Percentiles rank a stretch among this genome's conserved stretches.
Conservation (phyloP, 2,888 invertebrate species). For the Syrphus vitripennis region DNA sequence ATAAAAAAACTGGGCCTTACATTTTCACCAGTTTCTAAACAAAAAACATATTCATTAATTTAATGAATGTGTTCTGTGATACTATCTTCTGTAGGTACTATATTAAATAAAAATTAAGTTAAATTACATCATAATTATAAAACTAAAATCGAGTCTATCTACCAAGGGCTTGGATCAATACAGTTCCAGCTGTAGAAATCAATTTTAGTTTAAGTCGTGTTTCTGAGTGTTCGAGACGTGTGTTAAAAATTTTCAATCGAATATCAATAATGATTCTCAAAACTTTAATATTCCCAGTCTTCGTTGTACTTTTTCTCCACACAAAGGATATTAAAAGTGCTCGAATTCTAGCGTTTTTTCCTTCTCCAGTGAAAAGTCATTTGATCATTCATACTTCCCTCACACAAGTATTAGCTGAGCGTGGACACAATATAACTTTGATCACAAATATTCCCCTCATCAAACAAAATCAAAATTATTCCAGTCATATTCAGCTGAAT, state of each 20-base stretch:
- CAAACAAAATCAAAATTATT: constrained; percentile 22
- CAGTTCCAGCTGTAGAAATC: too few species aligned
- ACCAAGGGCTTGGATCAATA: too few species aligned
- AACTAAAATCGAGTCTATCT: too few species aligned
- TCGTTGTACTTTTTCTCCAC: background rate
- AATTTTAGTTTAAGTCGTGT: background rate
- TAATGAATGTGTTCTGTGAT: too few species aligned
- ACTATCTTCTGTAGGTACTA: too few species aligned
- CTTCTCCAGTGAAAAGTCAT: constrained; percentile 72
- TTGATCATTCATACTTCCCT: constrained; percentile 70
- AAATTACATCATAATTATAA: too few species aligned
- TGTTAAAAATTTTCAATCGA: background rate
- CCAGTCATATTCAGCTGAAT: constrained; percentile 25
- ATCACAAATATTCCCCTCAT: constrained; percentile 45
- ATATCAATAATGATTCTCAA: background rate
- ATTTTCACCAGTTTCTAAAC: too few species aligned
- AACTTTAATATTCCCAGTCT: background rate
- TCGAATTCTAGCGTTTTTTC: background rate
- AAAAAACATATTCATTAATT: too few species aligned
- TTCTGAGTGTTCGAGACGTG: background rate
- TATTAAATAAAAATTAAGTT: too few species aligned
- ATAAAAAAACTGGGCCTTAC: too few species aligned
- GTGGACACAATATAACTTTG: constrained; percentile 72
- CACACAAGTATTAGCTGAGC: constrained; percentile 70
- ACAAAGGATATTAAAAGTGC: background rate